Base-by-base conservation (phyloP, 2,888 invertebrate genomes). In the Neocrepidodera transversa region DNA sequence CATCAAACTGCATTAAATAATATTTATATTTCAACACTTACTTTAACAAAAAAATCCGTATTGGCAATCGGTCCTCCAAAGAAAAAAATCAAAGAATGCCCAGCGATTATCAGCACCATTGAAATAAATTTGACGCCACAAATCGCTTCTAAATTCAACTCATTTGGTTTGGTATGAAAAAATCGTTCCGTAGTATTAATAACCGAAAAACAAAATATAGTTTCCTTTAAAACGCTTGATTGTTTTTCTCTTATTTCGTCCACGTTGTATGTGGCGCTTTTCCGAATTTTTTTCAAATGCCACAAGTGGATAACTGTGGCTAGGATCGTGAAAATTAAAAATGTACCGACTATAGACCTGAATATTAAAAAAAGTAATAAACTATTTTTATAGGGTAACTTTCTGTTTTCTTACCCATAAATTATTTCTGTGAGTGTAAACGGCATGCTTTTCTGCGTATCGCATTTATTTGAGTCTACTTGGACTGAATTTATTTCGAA, bases 1-100 rank as follows among this genome's bases (percentile, higher is more conserved):
- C n/a, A n/a, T n/a, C n/a, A n/a, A n/a, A n/a, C n/a, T n/a, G n/a
- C n/a, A n/a, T n/a, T n/a, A n/a, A n/a, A n/a, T n/a, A n/a, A n/a
- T n/a, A n/a, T n/a, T n/a, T n/a, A n/a, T n/a, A n/a, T n/a, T n/a
- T 30, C 2, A 2, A 20, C 2, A 40, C 43, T 26, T 43, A 43
- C 43, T 23, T 43, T 23, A 23, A 84, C 82, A 80, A 84, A 85
- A 71, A 87, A 89, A 60, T 83, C 82, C 10, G 83, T 82, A 72
- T 90, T 89, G 76, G 86, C 81, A 0, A 88, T 82, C 0, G 90
- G 89, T 49, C 89, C 89, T 70, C 86, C 85, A 14, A 86, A 82
- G 40, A 86, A 82, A 70, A 88, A 90, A 42, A 88, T 78, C 28
- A 88, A 79, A 0, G 87, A 84, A 72, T 90, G 90, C 0, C 89